Conservation (phyloP, 2,113 vertebrate genomes). For the Pseudorasbora parva region DNA sequence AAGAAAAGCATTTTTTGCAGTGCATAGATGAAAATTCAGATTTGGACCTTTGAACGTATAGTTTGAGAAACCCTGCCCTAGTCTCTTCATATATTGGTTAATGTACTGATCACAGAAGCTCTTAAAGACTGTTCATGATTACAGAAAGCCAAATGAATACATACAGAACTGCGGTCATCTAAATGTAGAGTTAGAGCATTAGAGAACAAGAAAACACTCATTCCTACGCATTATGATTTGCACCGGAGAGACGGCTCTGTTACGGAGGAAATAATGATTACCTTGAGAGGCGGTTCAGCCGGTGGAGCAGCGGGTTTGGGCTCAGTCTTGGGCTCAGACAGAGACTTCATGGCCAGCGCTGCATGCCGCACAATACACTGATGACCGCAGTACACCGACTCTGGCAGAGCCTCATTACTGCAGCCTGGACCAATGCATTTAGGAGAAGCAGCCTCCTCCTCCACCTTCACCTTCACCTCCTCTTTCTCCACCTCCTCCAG, state of each 20-base stretch:
- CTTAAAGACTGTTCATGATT: too few relatives aligned
- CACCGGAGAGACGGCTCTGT: too few relatives aligned
- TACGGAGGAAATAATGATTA: slow-evolving; percentile 60
- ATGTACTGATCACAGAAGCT: too few relatives aligned
- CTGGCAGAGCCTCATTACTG: slow-evolving; percentile 81
- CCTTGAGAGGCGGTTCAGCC: slow-evolving; percentile 75
- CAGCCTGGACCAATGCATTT: slow-evolving; percentile 91
- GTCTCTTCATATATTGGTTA: too few relatives aligned
- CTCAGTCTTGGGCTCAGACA: slow-evolving; percentile 83
- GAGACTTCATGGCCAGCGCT: slow-evolving; percentile 86
- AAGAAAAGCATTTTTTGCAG: too few relatives aligned
- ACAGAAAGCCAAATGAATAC: too few relatives aligned
- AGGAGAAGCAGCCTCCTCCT: slow-evolving; percentile 71
- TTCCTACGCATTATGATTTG: neutral
- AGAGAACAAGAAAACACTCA: too few relatives aligned
- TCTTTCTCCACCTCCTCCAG: neutral
- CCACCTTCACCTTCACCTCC: neutral
- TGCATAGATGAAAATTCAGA: too few relatives aligned
- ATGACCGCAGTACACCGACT: slow-evolving; percentile 94
- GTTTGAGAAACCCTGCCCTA: too few relatives aligned
- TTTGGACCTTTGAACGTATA: too few relatives aligned
- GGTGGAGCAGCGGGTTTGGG: slow-evolving; percentile 68
- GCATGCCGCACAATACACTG: slow-evolving; percentile 95
- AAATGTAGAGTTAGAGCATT: too few relatives aligned
- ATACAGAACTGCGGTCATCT: too few relatives aligned